Evolutionary conservation across 2,797 vertebrate species (phyloP).

Genomic region (Schizopygopsis pylzovi): DNA sequence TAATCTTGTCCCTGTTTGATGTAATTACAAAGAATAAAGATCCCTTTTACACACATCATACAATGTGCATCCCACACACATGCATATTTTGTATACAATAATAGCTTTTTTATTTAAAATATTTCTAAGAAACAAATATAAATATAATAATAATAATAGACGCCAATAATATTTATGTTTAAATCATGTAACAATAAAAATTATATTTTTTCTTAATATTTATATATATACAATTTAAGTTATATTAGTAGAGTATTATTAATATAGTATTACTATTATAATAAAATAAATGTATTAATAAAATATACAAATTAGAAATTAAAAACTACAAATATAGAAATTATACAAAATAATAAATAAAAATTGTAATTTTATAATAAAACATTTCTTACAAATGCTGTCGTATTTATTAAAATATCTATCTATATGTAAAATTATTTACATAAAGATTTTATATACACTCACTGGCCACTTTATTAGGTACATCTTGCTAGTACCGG

Average conservation of each 20-base stretch:
- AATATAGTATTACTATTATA: not conserved
- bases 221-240: not conserved
- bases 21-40: conserved; percentile 7
- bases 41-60: not conserved
- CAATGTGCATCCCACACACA: not conserved
- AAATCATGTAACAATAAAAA: not conserved
- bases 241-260: not conserved
- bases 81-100: not conserved
- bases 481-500: too few relatives aligned
- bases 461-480: too few relatives aligned
- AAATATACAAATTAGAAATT: too few relatives aligned
- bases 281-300: not conserved
- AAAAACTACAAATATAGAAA: not conserved
- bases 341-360: not conserved
- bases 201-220: not conserved
- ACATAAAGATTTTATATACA: too few relatives aligned
- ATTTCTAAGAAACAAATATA: not conserved
- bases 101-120: not conserved
- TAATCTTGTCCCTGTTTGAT: conserved; percentile 16
- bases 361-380: too few relatives aligned
- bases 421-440: too few relatives aligned
- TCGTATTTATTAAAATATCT: too few relatives aligned
- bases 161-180: too few relatives aligned
- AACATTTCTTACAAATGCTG: not conserved
- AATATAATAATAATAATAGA: not conserved